These are phyloP conservation scores for Drosophila kanapiae DNA, from an alignment of 1,140 invertebrate genomes.

Conservation along the genomic window DNA sequence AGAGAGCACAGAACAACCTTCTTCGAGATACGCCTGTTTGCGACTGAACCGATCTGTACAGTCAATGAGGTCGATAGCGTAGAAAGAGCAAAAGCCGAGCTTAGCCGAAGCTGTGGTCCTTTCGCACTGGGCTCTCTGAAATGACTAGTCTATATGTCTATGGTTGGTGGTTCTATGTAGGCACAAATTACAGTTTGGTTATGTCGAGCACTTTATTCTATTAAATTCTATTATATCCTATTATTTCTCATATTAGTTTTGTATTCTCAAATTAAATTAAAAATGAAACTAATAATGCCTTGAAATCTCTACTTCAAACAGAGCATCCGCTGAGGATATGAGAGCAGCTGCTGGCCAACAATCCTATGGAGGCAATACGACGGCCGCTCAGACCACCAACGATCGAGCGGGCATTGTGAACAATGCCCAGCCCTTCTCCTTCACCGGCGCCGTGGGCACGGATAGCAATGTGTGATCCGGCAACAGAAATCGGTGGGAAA, in stretches of 20 bases:
- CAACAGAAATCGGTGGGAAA: not conserved
- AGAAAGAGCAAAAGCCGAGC: too few relatives aligned
- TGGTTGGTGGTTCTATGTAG: constrained; percentile 42
- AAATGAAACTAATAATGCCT: not conserved
- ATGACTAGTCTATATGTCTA: too few relatives aligned
- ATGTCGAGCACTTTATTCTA: constrained; percentile 19
- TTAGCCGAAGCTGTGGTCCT: too few relatives aligned
- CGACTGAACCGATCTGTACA: too few relatives aligned
- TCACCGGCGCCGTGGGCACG: constrained; percentile 88
- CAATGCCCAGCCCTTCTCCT: constrained; percentile 91
- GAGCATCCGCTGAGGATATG: constrained; percentile 92
- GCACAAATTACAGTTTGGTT: constrained; percentile 19
- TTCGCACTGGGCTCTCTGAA: too few relatives aligned
- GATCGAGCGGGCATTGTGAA: constrained; percentile 90
- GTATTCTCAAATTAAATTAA: not conserved
- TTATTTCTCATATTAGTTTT: constrained; percentile 12
- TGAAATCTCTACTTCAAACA: constrained; percentile 79
- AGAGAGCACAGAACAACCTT: too few relatives aligned
- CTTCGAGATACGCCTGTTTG: too few relatives aligned
- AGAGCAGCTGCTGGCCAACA: constrained; percentile 88
- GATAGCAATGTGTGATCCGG: constrained; percentile 88
- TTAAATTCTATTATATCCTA: not conserved
- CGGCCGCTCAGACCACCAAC: constrained; percentile 72
- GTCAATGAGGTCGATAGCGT: too few relatives aligned
- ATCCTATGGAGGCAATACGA: constrained; percentile 62